These are phyloP conservation scores for Nothura maculosa DNA, from an alignment of 2,797 vertebrate species.

Conservation along the genomic window DNA sequence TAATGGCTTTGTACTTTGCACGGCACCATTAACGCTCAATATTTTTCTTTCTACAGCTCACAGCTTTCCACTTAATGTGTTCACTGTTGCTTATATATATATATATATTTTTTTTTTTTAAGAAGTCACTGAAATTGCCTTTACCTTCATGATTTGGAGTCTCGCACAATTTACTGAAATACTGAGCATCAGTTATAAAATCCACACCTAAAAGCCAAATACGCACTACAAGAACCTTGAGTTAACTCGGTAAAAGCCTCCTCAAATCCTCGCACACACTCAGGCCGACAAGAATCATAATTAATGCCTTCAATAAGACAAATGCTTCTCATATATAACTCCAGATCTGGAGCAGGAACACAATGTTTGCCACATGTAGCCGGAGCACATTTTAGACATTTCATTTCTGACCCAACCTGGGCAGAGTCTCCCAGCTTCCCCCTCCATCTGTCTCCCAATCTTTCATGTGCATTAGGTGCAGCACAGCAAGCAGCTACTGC, in stretches of 20 bases:
- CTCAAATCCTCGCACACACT: neutral
- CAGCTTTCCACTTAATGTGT: neutral
- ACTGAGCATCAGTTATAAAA: neutral
- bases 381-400: neutral
- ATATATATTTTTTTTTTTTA: fast-evolving
- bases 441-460: neutral
- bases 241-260: conserved; percentile 21
- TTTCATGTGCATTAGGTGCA: neutral
- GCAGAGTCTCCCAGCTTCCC: neutral
- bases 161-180: neutral
- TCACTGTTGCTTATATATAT: neutral
- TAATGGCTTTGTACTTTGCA: neutral
- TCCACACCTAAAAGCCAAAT: neutral
- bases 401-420: neutral
- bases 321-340: neutral
- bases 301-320: conserved; percentile 13
- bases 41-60: neutral
- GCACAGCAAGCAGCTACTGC: neutral
- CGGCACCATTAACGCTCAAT: neutral
- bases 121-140: neutral
- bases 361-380: neutral
- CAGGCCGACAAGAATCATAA: conserved; percentile 12
- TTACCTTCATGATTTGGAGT: neutral
- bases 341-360: neutral
- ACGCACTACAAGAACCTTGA: neutral